Conservation (phyloP, 92 coral and sea anemone species). For the Nematostella vectensis region DNA sequence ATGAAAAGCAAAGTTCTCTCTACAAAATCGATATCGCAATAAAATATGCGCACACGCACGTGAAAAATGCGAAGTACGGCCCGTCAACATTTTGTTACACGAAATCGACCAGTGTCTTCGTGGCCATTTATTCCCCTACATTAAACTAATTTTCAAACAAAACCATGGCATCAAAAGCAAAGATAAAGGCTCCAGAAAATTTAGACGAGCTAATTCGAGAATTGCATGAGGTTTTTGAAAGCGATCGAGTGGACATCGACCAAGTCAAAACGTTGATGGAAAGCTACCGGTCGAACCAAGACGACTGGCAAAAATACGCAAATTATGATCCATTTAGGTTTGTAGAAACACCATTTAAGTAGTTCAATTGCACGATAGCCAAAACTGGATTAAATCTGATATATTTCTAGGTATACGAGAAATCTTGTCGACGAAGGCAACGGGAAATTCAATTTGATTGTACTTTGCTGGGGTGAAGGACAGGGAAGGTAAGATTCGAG, state of each 20-base stretch:
- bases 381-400: neutral
- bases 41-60: too few relatives aligned
- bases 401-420: constrained; percentile 72
- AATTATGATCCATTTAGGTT: constrained; percentile 86
- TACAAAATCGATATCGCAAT: too few relatives aligned
- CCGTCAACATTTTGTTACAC: too few relatives aligned
- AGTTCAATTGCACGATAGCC: too few relatives aligned
- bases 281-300: constrained; percentile 62
- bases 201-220: constrained; percentile 57
- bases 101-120: too few relatives aligned
- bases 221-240: constrained; percentile 63
- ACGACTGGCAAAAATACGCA: constrained; percentile 83
- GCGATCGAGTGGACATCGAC: constrained; percentile 67
- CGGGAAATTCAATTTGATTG: constrained; percentile 86
- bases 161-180: constrained; percentile 40
- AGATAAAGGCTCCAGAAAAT: constrained; percentile 43
- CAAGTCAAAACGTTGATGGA: constrained; percentile 63
- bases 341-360: neutral
- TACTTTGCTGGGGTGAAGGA: constrained; percentile 96
- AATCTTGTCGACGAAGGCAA: constrained; percentile 96
- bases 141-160: neutral
- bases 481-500: constrained; percentile 87
- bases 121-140: too few relatives aligned
- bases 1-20: too few relatives aligned
- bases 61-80: too few relatives aligned